A percentile compares a stretch with the other conserved stretches of the same genome.
Evolutionary conservation across 2,113 vertebrate species (phyloP).

Genomic region (Chroicocephalus ridibundus): DNA sequence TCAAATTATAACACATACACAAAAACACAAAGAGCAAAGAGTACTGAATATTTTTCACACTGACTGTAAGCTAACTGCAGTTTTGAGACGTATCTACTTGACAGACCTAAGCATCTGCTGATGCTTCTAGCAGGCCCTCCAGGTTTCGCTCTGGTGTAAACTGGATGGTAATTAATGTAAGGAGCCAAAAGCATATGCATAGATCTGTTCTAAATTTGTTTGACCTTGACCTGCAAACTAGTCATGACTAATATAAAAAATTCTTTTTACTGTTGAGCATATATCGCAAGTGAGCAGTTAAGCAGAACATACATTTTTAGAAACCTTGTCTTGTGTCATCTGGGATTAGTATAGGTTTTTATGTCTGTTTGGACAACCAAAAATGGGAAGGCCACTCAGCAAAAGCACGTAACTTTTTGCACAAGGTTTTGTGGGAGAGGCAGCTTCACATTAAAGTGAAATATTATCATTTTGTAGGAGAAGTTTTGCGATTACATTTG

Average conservation of each 20-base stretch:
- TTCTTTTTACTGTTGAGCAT: neutral
- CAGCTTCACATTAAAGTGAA: neutral
- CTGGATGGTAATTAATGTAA: neutral
- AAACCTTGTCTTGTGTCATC: neutral
- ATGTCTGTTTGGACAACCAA: neutral
- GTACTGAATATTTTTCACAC: neutral
- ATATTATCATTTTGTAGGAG: neutral
- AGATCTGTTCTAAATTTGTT: neutral
- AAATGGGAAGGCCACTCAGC: neutral
- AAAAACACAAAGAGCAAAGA: neutral
- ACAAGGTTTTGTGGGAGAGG: neutral
- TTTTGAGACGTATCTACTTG: neutral
- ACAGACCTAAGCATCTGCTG: neutral
- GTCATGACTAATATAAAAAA: neutral
- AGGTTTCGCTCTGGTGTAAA: neutral
- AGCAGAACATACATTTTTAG: neutral
- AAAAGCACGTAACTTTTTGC: neutral
- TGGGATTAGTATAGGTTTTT: neutral
- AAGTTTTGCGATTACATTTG: neutral
- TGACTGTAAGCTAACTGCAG: neutral
- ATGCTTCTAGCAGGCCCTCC: neutral
- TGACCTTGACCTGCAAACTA: neutral
- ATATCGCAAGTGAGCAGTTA: neutral
- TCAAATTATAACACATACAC: neutral
- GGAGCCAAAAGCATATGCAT: neutral